These are phyloP conservation scores for Uloborus diversus DNA, from an alignment of 1,140 invertebrate species.

Conservation along the genomic window DNA sequence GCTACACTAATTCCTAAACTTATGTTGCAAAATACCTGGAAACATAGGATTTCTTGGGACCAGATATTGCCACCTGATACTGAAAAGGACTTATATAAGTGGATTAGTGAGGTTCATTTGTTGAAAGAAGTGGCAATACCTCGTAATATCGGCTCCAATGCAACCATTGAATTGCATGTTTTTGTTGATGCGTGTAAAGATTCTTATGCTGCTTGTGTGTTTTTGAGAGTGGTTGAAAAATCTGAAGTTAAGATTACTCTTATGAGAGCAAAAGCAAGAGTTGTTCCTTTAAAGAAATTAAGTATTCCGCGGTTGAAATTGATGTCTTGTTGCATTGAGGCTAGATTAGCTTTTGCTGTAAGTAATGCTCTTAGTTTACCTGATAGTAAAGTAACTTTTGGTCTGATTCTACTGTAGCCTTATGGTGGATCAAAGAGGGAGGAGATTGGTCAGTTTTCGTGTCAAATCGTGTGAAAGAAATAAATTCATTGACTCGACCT, in stretches of 20 bases:
- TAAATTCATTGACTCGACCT: not conserved
- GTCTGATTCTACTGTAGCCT: conserved; percentile 15
- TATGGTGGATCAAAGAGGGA: conserved; percentile 14
- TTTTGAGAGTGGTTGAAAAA: not conserved
- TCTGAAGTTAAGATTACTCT: not conserved
- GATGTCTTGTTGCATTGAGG: not conserved
- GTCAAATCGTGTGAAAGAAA: conserved; percentile 5
- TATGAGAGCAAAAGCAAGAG: conserved; percentile 17
- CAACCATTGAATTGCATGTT: too few relatives aligned
- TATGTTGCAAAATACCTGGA: too few relatives aligned
- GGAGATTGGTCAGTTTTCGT: conserved; percentile 27
- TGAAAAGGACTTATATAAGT: too few relatives aligned
- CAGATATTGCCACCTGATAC: too few relatives aligned
- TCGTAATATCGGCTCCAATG: too few relatives aligned
- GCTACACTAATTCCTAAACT: too few relatives aligned
- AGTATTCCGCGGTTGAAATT: conserved; percentile 26
- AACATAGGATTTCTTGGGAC: too few relatives aligned
- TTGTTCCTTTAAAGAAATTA: not conserved
- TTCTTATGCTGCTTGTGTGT: not conserved
- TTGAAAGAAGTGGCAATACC: too few relatives aligned
- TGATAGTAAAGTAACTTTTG: too few relatives aligned
- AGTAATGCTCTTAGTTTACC: too few relatives aligned
- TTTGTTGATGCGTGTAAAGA: not conserved
- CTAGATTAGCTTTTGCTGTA: not conserved
- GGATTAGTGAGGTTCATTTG: too few relatives aligned